Evolutionary conservation across 2,797 vertebrate species (phyloP).

Genomic region (Steatocranus sp.): DNA sequence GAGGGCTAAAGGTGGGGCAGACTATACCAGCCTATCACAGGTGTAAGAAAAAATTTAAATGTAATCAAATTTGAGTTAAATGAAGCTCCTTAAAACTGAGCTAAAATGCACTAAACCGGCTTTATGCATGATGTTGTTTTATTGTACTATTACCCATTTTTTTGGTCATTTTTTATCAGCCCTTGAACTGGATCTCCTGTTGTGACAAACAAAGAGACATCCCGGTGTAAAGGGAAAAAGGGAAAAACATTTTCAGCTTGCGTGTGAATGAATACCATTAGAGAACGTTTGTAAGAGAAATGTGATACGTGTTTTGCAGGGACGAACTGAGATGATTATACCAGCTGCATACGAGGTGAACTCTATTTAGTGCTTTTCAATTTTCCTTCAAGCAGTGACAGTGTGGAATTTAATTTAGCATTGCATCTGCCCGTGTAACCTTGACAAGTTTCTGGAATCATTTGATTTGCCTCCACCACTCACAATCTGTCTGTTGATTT

Average conservation of each 20-base stretch:
- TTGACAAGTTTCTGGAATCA: constrained; percentile 73
- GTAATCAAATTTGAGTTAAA: neutral
- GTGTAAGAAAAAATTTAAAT: neutral
- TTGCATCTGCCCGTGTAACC: constrained; percentile 64
- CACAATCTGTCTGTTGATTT: constrained; percentile 64
- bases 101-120: neutral
- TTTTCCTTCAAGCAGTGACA: constrained; percentile 47
- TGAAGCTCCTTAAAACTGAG: neutral
- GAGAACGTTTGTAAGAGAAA: neutral
- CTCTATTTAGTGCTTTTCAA: constrained; percentile 61
- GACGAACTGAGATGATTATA: constrained; percentile 6
- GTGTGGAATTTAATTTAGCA: constrained; percentile 70
- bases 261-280: neutral
- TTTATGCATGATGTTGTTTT: neutral
- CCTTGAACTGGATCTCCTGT: neutral
- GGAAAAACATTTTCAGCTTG: neutral
- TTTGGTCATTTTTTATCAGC: neutral
- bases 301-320: neutral
- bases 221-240: neutral
- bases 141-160: neutral
- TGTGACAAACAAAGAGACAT: neutral
- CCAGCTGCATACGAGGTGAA: constrained; percentile 43
- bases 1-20: neutral
- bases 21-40: neutral
- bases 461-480: constrained; percentile 65